phyloP scores from a whole-genome alignment of 2,888 invertebrate genomes.

The Uropetala carovei region DNA sequence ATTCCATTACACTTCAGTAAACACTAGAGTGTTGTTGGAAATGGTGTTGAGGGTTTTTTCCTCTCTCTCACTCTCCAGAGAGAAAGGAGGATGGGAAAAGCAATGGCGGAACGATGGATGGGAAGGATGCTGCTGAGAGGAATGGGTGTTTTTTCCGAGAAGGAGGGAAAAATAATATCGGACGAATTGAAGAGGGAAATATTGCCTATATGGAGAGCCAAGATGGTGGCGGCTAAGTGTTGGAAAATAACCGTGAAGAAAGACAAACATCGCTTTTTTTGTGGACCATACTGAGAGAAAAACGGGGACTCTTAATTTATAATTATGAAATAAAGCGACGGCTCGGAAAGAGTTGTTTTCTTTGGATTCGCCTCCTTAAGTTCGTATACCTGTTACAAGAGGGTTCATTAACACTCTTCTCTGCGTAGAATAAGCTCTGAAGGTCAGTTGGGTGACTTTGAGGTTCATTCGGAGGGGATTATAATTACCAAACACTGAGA shows the following conservation, averaged over 20 bases:
- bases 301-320: background rate
- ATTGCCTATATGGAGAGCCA: background rate
- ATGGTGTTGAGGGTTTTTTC: slow-evolving; percentile 30
- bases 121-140: slow-evolving; percentile 7
- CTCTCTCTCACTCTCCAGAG: background rate
- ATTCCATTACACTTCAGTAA: slow-evolving; percentile 59
- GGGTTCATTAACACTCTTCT: no score
- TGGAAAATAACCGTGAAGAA: background rate
- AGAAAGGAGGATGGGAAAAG: background rate
- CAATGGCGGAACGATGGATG: slow-evolving; percentile 1
- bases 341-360: background rate
- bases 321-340: background rate
- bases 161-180: background rate
- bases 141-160: background rate
- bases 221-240: no score
- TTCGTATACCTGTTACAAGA: background rate
- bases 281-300: background rate
- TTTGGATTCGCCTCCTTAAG: background rate
- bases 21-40: slow-evolving; percentile 53
- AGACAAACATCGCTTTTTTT: background rate
- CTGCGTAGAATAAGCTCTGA: no score
- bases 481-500: no score
- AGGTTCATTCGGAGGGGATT: no score
- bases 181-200: slow-evolving; percentile 15
- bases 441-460: no score